These are phyloP conservation scores for Frankliniella intonsa DNA, from an alignment of 2,888 invertebrate genomes.

Conservation along the genomic window DNA sequence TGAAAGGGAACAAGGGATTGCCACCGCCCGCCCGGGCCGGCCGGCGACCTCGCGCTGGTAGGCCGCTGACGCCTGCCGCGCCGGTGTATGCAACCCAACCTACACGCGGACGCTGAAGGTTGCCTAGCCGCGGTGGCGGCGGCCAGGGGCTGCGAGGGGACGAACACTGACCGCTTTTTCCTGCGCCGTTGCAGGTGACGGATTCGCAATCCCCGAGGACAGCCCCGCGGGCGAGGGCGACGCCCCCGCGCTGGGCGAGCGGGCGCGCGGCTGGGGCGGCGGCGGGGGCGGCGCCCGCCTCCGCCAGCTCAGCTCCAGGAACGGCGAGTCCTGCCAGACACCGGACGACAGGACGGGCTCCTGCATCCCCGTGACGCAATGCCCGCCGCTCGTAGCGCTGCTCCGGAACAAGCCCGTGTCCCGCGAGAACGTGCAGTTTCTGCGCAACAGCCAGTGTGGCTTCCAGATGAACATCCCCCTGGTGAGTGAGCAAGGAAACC, in stretches of 20 bases:
- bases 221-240: background rate
- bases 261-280: background rate
- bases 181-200: background rate
- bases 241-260: background rate
- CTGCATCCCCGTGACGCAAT: conserved; percentile 36
- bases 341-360: conserved; percentile 33
- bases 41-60: too few relatives aligned
- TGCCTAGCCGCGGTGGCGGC: background rate
- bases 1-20: too few relatives aligned
- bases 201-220: background rate
- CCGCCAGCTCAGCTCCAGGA: background rate
- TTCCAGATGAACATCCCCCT: conserved; percentile 25
- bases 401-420: conserved; percentile 35
- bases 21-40: too few relatives aligned
- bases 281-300: too few relatives aligned
- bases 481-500: background rate
- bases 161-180: too few relatives aligned
- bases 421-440: conserved; percentile 32
- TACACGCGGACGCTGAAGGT: background rate
- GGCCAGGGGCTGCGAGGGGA: background rate
- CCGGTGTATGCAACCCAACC: background rate
- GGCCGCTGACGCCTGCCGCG: too few relatives aligned
- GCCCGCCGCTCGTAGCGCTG: conserved; percentile 34
- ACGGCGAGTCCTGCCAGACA: background rate
- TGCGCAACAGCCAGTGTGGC: conserved; percentile 33